Evolutionary conservation across 2,888 invertebrate genomes (phyloP).

Genomic region (Clusia tigrina): DNA sequence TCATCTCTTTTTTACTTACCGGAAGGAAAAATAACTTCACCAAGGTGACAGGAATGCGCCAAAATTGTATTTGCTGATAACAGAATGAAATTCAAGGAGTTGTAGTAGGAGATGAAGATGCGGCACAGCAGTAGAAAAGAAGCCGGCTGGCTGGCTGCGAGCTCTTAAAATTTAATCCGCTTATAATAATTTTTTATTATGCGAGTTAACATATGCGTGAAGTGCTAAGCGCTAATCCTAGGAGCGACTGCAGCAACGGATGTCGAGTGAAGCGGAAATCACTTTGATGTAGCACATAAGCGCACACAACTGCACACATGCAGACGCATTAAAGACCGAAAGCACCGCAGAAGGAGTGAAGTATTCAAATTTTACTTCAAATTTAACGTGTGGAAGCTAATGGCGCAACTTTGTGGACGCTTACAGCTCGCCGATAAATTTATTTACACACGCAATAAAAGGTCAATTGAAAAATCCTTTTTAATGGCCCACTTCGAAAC

Average conservation of each 20-base stretch:
- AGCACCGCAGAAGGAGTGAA: slow-evolving; percentile 1
- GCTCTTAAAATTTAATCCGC: slow-evolving; percentile 7
- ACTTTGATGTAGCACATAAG: neutral
- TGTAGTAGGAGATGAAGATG: neutral
- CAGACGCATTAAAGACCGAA: neutral
- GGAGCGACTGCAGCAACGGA: neutral
- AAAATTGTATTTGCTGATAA: neutral
- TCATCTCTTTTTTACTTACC: too few species aligned
- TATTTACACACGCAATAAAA: neutral
- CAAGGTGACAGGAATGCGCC: neutral
- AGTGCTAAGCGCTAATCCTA: neutral
- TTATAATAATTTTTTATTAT: neutral
- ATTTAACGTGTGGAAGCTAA: neutral
- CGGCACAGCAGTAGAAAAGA: neutral
- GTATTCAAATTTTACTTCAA: neutral
- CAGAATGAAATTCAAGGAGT: neutral
- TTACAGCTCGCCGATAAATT: neutral
- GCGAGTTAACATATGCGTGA: neutral
- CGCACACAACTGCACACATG: neutral
- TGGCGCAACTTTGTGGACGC: neutral
- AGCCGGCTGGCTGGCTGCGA: neutral
- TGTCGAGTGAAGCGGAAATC: neutral
- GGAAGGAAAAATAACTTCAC: neutral
- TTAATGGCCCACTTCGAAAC: slow-evolving; percentile 1
- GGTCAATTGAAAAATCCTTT: slow-evolving; percentile 1